These are phyloP conservation scores for Dreissena rostriformis DNA, from an alignment of 1,140 invertebrate genomes.

Conservation along the genomic window DNA sequence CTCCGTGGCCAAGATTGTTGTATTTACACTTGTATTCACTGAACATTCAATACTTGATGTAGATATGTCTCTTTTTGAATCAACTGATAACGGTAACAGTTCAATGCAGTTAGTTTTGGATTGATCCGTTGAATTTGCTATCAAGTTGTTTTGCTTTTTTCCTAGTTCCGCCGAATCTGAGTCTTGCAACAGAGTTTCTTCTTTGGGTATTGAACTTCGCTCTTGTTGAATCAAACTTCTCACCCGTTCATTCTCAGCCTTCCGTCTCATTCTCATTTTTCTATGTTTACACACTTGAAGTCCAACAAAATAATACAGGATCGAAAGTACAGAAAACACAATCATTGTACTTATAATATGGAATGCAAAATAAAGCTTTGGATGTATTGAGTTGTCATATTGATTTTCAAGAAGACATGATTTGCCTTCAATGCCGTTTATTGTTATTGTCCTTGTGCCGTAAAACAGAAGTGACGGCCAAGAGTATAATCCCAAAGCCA, in stretches of 20 bases:
- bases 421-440: constrained; percentile 4
- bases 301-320: constrained; percentile 50
- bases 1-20: too few relatives aligned
- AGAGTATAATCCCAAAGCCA: too few relatives aligned
- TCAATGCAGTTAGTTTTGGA: background rate
- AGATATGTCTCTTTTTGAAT: background rate
- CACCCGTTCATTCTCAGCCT: background rate
- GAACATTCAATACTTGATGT: too few relatives aligned
- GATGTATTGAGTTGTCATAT: constrained; percentile 23
- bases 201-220: background rate
- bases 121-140: background rate
- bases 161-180: constrained; percentile 43
- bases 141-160: background rate
- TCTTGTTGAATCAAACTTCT: constrained; percentile 26
- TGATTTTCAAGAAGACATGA: constrained; percentile 32
- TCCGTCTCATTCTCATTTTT: constrained; percentile 4
- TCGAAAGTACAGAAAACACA: constrained; percentile 27
- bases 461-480: too few relatives aligned
- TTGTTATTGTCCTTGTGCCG: background rate
- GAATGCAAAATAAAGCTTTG: constrained; percentile 22
- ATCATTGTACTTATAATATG: constrained; percentile 26
- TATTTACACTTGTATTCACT: too few relatives aligned
- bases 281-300: constrained; percentile 41
- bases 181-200: constrained; percentile 40
- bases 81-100: background rate